A percentile compares a stretch with the other conserved stretches of the same genome.
phyloP scores from a whole-genome alignment of 2,888 invertebrate species.

The Drosophila anceps region DNA sequence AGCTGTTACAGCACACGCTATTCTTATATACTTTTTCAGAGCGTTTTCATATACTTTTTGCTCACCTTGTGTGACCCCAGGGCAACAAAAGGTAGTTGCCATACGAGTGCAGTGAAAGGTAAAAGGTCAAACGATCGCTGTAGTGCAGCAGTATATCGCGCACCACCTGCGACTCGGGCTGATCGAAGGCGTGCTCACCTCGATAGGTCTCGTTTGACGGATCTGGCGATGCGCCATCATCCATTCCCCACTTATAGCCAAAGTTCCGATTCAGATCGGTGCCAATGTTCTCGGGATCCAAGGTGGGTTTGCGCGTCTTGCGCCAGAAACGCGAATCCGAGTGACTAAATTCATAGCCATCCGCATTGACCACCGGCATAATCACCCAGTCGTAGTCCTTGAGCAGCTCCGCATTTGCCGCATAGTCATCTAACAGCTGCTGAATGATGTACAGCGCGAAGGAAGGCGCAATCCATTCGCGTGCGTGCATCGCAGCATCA shows the following conservation, averaged over 20 bases:
- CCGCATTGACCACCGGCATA: conserved; percentile 89
- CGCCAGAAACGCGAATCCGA: conserved; percentile 86
- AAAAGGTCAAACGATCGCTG: conserved; percentile 86
- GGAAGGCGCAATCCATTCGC: conserved; percentile 89
- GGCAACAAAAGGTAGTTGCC: conserved; percentile 89
- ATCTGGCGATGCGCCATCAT: conserved; percentile 70
- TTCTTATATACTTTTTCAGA: background rate
- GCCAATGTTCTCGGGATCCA: conserved; percentile 83
- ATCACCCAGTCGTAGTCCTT: conserved; percentile 88
- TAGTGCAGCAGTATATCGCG: conserved; percentile 87
- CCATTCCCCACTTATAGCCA: conserved; percentile 87
- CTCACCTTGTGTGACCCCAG: conserved; percentile 88
- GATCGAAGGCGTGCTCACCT: conserved; percentile 88
- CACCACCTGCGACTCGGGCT: conserved; percentile 88
- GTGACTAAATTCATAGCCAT: conserved; percentile 89
- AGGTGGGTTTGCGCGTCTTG: conserved; percentile 86
- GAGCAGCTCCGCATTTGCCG: conserved; percentile 85
- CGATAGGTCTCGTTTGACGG: conserved; percentile 87
- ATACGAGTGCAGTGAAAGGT: conserved; percentile 91
- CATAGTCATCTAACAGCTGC: conserved; percentile 86
- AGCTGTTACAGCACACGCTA: background rate
- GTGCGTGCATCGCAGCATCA: conserved; percentile 87
- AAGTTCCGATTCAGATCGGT: conserved; percentile 89
- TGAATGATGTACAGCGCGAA: conserved; percentile 87
- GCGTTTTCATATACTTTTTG: background rate